A percentile compares a stretch with the other conserved stretches of the same genome.
Evolutionary conservation across 2,888 invertebrate genomes (phyloP).

Genomic region (Tillus elongatus): DNA sequence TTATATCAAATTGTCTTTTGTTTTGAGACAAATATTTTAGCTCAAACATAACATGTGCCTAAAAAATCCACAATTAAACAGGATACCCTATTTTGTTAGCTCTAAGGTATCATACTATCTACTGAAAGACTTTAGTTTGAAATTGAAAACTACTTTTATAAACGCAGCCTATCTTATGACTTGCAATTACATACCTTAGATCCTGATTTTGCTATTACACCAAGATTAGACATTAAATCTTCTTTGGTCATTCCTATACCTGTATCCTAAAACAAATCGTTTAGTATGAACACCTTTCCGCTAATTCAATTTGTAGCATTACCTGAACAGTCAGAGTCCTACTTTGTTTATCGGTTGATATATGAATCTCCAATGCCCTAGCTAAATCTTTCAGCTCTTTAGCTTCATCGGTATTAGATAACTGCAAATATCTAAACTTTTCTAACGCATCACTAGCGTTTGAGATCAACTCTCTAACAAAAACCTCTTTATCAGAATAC

Average conservation of each 20-base stretch:
- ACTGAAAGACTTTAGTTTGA: no score
- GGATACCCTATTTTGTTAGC: no score
- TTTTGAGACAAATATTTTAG: no score
- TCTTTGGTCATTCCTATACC: slow-evolving; percentile 94
- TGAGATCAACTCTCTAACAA: slow-evolving; percentile 89
- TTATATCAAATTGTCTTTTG: no score
- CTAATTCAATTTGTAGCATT: slow-evolving; percentile 17
- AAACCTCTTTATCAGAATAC: slow-evolving; percentile 97
- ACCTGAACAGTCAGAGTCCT: slow-evolving; percentile 81
- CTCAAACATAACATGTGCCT: no score
- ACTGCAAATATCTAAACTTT: slow-evolving; percentile 74
- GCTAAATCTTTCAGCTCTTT: slow-evolving; percentile 50
- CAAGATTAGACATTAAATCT: slow-evolving; percentile 82
- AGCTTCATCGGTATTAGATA: slow-evolving; percentile 46
- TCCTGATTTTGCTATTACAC: slow-evolving; percentile 93
- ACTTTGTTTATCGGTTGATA: slow-evolving; percentile 78
- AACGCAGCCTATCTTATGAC: no score
- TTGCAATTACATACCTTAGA: slow-evolving; percentile 82
- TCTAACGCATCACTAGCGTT: slow-evolving; percentile 97
- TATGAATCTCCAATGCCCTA: slow-evolving; percentile 73
- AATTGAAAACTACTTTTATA: no score
- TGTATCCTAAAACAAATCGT: slow-evolving; percentile 56
- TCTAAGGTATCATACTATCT: no score
- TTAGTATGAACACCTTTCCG: not conserved
- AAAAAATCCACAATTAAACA: no score